Conservation (phyloP, 2,888 invertebrate species). For the Taphrorychus bicolor region DNA sequence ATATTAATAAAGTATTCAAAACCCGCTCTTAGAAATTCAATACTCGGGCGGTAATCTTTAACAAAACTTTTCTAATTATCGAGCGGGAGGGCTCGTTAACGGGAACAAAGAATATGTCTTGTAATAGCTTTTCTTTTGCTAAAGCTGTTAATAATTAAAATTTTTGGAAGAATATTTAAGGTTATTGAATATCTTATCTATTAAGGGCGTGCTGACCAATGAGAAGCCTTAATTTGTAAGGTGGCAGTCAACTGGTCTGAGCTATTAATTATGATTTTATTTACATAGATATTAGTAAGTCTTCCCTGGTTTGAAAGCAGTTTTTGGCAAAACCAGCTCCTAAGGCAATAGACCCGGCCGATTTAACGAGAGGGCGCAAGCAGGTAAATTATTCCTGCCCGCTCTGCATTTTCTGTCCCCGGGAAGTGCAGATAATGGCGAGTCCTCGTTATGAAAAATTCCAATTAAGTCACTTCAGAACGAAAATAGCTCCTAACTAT, state of each 20-base stretch:
- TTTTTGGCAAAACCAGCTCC: not conserved
- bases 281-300: too few species aligned
- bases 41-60: conserved; percentile 6
- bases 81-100: not conserved
- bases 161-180: not conserved
- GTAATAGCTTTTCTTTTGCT: not conserved
- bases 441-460: conserved; percentile 7
- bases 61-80: not conserved
- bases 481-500: conserved; percentile 18
- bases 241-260: not conserved
- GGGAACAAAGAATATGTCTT: not conserved
- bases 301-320: not conserved
- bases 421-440: not conserved
- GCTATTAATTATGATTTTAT: too few species aligned
- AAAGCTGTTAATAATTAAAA: not conserved
- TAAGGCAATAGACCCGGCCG: too few species aligned
- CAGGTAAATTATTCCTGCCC: not conserved
- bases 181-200: too few species aligned
- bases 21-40: conserved; percentile 1
- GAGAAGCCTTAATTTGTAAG: not conserved
- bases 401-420: not conserved
- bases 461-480: conserved; percentile 21
- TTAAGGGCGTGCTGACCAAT: too few species aligned
- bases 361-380: not conserved
- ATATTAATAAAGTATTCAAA: conserved; percentile 1